Evolutionary conservation across 2,797 vertebrate species (phyloP).

Genomic region (Rhadinocentrus ornatus): DNA sequence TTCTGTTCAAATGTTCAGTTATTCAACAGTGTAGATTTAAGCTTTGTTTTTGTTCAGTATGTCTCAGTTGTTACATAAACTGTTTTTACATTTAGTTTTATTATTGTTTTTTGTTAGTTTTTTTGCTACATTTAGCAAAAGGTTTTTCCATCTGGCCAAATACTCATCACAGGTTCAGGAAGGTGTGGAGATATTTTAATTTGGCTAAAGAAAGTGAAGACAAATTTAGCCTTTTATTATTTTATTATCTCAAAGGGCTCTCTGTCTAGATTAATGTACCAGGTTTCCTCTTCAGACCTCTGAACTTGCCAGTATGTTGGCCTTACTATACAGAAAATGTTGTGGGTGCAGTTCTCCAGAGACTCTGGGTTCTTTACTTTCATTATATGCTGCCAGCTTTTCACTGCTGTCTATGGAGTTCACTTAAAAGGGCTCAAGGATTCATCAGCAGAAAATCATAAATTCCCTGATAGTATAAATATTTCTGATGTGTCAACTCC

Average conservation of each 20-base stretch:
- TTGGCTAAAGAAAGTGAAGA: neutral
- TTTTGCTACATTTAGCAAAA: slow-evolving; percentile 7
- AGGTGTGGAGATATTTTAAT: slow-evolving; percentile 10
- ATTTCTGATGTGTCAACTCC: slow-evolving; percentile 43
- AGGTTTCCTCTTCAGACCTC: neutral
- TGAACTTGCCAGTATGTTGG: neutral
- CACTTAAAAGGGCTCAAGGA: slow-evolving; percentile 21
- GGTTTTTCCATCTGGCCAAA: neutral
- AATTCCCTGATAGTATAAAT: slow-evolving; percentile 60
- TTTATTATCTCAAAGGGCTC: slow-evolving; percentile 17
- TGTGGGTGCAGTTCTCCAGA: neutral
- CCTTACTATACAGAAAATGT: slow-evolving; percentile 11
- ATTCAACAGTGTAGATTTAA: neutral
- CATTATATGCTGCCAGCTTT: neutral
- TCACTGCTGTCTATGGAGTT: slow-evolving; percentile 9
- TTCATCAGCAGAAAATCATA: slow-evolving; percentile 16
- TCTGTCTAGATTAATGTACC: neutral
- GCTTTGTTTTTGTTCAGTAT: neutral
- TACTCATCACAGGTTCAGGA: neutral
- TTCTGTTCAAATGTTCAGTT: slow-evolving; percentile 7
- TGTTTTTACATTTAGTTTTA: slow-evolving; percentile 2
- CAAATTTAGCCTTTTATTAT: neutral
- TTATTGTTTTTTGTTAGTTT: neutral
- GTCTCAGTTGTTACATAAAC: slow-evolving; percentile 1
- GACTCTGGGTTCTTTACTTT: slow-evolving; percentile 26